Percentiles rank a stretch among this genome's conserved stretches.
Conservation (phyloP, 2,888 invertebrate species). For the Clostera curtula region DNA sequence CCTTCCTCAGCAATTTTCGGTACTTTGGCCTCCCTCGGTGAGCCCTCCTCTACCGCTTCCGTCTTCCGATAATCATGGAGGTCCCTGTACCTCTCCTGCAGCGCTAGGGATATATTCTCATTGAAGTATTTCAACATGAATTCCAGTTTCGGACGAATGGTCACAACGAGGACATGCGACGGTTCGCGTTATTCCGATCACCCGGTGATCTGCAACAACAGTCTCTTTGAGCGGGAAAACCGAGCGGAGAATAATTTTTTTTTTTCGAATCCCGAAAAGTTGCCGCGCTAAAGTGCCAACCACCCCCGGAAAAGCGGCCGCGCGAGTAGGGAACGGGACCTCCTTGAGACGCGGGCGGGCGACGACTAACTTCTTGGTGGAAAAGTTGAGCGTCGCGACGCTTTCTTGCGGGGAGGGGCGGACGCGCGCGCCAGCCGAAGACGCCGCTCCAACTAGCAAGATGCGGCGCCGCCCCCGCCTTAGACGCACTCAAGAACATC, state of each 20-base stretch:
- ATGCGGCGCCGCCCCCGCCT: conserved; percentile 73
- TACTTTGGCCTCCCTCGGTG: conserved; percentile 69
- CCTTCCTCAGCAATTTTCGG: conserved; percentile 69
- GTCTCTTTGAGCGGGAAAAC: conserved; percentile 17
- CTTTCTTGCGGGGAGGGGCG: conserved; percentile 72
- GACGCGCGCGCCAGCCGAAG: conserved; percentile 71
- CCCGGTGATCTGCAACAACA: conserved; percentile 44
- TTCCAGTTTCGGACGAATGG: conserved; percentile 65
- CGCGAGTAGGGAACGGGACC: conserved; percentile 67
- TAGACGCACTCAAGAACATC: conserved; percentile 72
- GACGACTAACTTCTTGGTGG: conserved; percentile 76
- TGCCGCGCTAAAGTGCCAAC: conserved; percentile 23
- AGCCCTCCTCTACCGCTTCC: conserved; percentile 67
- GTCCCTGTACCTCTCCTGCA: conserved; percentile 74
- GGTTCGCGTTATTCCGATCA: conserved; percentile 28
- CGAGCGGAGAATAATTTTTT: conserved; percentile 13
- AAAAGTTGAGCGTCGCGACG: conserved; percentile 73
- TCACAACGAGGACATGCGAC: conserved; percentile 64
- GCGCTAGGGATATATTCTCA: conserved; percentile 73
- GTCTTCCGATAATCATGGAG: conserved; percentile 72
- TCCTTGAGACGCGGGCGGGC: conserved; percentile 73
- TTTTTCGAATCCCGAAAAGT: conserved; percentile 16
- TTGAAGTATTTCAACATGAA: conserved; percentile 75
- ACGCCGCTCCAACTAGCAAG: conserved; percentile 74
- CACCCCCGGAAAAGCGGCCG: conserved; percentile 45